Evolutionary conservation across 2,888 invertebrate genomes (phyloP).

Genomic region (Aspidapion aeneum): DNA sequence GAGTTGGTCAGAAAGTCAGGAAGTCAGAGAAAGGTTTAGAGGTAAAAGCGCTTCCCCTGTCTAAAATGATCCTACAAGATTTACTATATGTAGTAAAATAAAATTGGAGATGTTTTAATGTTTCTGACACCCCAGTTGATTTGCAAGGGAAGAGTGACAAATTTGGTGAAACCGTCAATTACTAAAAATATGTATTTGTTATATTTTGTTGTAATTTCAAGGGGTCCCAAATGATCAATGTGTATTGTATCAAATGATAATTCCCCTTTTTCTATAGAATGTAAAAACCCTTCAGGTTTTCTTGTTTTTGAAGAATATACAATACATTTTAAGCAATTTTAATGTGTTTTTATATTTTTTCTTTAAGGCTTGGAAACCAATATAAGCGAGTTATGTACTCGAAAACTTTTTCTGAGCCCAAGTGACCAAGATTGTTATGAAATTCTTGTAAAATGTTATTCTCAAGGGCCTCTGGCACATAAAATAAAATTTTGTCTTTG

Average conservation of each 20-base stretch:
- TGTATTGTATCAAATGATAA: constrained; percentile 32
- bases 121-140: constrained; percentile 24
- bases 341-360: constrained; percentile 30
- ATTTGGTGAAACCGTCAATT: constrained; percentile 36
- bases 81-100: constrained; percentile 31
- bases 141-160: constrained; percentile 29
- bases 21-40: constrained; percentile 28
- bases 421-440: constrained; percentile 36
- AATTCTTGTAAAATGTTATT: constrained; percentile 26
- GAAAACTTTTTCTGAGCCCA: constrained; percentile 35
- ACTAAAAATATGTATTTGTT: constrained; percentile 32
- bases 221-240: constrained; percentile 34
- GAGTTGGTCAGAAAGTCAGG: no score
- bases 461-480: constrained; percentile 30
- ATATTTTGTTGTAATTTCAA: constrained; percentile 20
- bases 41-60: constrained; percentile 35
- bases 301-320: constrained; percentile 25
- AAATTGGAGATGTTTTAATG: constrained; percentile 23
- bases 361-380: constrained; percentile 37
- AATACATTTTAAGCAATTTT: constrained; percentile 35
- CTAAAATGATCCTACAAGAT: constrained; percentile 30
- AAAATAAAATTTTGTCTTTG: constrained; percentile 16
- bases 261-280: constrained; percentile 32
- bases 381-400: constrained; percentile 31
- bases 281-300: constrained; percentile 31